Base-by-base conservation (phyloP, 2,113 vertebrate species). In the Silurus glanis region DNA sequence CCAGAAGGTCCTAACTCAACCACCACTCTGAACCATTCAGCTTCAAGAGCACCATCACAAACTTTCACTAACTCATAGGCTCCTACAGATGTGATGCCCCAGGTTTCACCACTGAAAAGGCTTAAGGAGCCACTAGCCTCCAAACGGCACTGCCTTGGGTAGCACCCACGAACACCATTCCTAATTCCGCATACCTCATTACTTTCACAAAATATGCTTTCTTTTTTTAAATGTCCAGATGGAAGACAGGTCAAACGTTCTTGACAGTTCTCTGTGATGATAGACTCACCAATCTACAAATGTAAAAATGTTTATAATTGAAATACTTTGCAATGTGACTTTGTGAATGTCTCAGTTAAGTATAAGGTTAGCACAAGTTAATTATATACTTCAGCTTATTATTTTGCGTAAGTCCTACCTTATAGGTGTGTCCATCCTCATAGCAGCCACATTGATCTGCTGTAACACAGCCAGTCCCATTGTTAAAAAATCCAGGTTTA, bases 371-470 rank as follows among this genome's bases (percentile, higher is more conserved):
- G 13, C 28, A 67, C 14, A 69, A 69, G 6, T 45, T 71, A 17
- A 71, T 45, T 45, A 45, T 72, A 47, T 72, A 66, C 9, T 25
- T 25, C 64, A 47, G 10, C 2, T n/a, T 37, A 37, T 37, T 37
- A 37, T 37, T 37, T 37, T 37, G 37, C 37, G 37, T 37, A 37
- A 37, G 37, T 37, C 2, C 83, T 49, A 95, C 95, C 91, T 93
- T 91, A 10, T 94, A 96, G 25, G 95, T 96, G 0, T 3, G 21
- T 0, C 95, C 95, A 0, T 94, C 19, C 37, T 83, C 85, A n/a
- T 94, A 96, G 66, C 96, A 97, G 17, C 94, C 93, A 0, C 96
- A 97, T 0, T 92, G 2, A 2, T 94, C 89, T 79, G 84, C 0
- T 3, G 91, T 80, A 59, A 96, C 45, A 0, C 96, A 97, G 66